A percentile compares a stretch with the other conserved stretches of the same genome.
phyloP scores from a whole-genome alignment of 2,797 vertebrate species.

The Pristis pectinata region DNA sequence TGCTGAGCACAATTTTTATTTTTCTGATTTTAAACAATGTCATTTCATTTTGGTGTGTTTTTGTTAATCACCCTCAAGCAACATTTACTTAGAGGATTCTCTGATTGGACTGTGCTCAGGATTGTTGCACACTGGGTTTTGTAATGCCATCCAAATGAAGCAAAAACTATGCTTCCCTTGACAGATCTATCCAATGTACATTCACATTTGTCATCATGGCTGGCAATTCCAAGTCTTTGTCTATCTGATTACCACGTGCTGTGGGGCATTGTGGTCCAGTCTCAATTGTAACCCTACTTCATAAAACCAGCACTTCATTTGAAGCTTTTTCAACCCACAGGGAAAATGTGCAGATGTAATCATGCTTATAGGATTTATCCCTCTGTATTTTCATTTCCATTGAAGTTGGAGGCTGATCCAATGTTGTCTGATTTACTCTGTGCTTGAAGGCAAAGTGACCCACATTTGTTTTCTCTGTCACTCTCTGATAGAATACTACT shows the following conservation, averaged over 20 bases:
- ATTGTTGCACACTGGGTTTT: not conserved
- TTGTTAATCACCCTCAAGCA: not conserved
- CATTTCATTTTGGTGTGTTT: not conserved
- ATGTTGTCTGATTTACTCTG: not conserved
- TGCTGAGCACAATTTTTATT: not conserved
- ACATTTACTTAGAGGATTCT: not conserved
- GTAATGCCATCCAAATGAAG: not conserved
- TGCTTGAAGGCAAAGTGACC: not conserved
- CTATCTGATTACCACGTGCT: not conserved
- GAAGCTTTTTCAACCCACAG: not conserved
- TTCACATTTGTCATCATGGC: not conserved
- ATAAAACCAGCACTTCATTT: not conserved
- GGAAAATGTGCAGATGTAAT: not conserved
- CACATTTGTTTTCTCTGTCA: not conserved
- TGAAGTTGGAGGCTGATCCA: not conserved
- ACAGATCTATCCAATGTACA: not conserved
- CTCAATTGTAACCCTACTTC: not conserved
- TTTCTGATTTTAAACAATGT: not conserved
- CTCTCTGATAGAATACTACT: not conserved
- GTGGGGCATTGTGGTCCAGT: not conserved
- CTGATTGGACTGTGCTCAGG: not conserved
- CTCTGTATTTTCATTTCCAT: not conserved
- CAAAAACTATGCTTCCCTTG: not conserved
- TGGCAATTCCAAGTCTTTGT: not conserved
- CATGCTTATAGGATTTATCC: not conserved